These are phyloP conservation scores for Sylvia borin DNA, from an alignment of 2,797 vertebrate genomes.

Conservation along the genomic window DNA sequence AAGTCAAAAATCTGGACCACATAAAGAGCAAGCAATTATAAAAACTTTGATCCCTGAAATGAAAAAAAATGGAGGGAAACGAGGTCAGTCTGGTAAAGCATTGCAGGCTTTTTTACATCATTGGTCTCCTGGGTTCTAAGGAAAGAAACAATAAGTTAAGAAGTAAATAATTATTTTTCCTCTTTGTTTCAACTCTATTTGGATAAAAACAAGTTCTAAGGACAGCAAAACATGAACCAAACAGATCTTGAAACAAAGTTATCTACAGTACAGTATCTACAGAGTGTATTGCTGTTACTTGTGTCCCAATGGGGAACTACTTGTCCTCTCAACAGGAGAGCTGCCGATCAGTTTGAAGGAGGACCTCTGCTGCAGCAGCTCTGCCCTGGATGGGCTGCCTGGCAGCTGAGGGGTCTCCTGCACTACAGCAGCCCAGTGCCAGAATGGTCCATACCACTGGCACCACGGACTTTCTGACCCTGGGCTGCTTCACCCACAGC, in stretches of 20 bases:
- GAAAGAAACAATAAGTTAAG: neutral
- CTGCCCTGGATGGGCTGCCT: neutral
- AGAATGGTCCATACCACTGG: fast-evolving
- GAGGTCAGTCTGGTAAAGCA: neutral
- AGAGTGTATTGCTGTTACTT: neutral
- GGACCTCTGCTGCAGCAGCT: neutral
- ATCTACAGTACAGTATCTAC: neutral
- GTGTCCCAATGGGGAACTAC: neutral
- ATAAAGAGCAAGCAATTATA: neutral
- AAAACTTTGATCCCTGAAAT: neutral
- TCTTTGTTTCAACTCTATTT: neutral
- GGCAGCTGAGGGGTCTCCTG: neutral
- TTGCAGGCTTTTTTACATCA: fast-evolving
- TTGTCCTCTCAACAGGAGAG: neutral
- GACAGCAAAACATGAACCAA: neutral
- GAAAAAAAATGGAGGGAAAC: neutral
- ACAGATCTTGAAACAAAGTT: neutral
- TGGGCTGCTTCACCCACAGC: neutral
- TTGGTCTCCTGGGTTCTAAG: neutral
- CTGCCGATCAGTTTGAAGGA: neutral
- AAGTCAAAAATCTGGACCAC: neutral
- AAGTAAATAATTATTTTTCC: neutral
- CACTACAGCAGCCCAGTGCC: neutral
- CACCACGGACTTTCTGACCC: neutral
- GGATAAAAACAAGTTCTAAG: neutral